Conservation (phyloP, 2,113 vertebrate species). For the Alosa alosa region DNA sequence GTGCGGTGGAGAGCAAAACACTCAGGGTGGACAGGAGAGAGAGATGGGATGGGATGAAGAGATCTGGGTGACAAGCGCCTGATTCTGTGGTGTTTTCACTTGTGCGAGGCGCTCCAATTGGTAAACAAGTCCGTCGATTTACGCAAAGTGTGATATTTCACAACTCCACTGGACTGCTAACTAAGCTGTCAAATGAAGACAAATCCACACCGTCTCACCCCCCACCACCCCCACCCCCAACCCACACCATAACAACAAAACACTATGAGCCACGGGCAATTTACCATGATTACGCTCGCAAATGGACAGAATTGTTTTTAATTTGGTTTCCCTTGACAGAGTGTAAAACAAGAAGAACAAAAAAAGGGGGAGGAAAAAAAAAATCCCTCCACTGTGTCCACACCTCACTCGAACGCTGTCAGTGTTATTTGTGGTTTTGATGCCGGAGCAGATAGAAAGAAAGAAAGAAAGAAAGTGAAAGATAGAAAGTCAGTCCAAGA, state of each 20-base stretch:
- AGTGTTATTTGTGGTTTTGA: constrained; percentile 37
- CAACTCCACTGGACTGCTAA: constrained; percentile 70
- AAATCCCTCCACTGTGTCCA: constrained; percentile 49
- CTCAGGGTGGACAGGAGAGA: background rate
- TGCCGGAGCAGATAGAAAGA: constrained; percentile 21
- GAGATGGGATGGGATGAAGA: background rate
- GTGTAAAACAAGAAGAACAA: constrained; percentile 35
- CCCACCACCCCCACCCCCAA: background rate
- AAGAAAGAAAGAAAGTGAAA: constrained; percentile 24
- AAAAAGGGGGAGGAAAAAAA: background rate
- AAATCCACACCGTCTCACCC: constrained; percentile 56
- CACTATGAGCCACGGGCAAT: constrained; percentile 67
- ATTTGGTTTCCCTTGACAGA: constrained; percentile 52
- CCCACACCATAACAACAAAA: constrained; percentile 62
- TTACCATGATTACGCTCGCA: constrained; percentile 62
- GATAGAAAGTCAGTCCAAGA: constrained; percentile 27
- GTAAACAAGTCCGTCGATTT: constrained; percentile 53
- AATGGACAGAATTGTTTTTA: constrained; percentile 55
- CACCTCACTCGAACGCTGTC: constrained; percentile 46
- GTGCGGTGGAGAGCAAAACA: background rate
- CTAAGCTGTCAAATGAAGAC: constrained; percentile 75
- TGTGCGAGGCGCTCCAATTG: constrained; percentile 54
- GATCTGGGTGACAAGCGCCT: background rate
- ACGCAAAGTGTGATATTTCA: constrained; percentile 71
- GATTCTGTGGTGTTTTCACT: background rate